A percentile compares a stretch with the other conserved stretches of the same genome.
These are phyloP conservation scores for Thermophis baileyi DNA, from an alignment of 2,113 vertebrate genomes.

Conservation along the genomic window DNA sequence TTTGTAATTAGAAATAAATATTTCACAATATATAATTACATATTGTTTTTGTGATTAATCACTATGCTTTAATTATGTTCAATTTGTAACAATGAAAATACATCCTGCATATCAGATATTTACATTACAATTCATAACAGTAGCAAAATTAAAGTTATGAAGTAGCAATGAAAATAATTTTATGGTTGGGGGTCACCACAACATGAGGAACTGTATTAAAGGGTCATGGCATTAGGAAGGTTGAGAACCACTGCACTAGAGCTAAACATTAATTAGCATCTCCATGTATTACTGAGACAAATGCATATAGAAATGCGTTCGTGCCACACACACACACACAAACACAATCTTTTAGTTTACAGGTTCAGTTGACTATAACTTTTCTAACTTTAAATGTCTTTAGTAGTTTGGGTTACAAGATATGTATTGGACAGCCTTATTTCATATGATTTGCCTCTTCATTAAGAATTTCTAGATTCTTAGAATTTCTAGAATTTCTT, in stretches of 20 bases:
- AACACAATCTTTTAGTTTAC: background rate
- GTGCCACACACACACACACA: background rate
- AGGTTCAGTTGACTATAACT: background rate
- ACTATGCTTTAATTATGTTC: too few relatives aligned
- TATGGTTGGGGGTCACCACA: too few relatives aligned
- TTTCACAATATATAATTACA: too few relatives aligned
- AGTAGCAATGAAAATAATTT: too few relatives aligned
- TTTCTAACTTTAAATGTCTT: background rate
- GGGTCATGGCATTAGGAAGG: too few relatives aligned
- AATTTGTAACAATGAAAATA: too few relatives aligned
- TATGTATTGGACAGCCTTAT: background rate
- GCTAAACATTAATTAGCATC: background rate
- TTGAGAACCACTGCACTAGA: background rate
- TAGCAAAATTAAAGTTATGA: too few relatives aligned
- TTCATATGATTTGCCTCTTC: background rate
- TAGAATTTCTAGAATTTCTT: background rate
- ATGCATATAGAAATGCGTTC: background rate
- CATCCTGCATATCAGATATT: too few relatives aligned
- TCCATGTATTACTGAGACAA: background rate
- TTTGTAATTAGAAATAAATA: too few relatives aligned
- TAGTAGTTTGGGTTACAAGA: background rate
- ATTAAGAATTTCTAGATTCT: background rate
- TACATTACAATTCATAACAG: too few relatives aligned
- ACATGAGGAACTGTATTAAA: too few relatives aligned
- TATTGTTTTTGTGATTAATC: too few relatives aligned